A percentile compares a stretch with the other conserved stretches of the same genome.
Evolutionary conservation across 2,113 vertebrate genomes (phyloP).

Genomic region (Nesospiza acunhae): DNA sequence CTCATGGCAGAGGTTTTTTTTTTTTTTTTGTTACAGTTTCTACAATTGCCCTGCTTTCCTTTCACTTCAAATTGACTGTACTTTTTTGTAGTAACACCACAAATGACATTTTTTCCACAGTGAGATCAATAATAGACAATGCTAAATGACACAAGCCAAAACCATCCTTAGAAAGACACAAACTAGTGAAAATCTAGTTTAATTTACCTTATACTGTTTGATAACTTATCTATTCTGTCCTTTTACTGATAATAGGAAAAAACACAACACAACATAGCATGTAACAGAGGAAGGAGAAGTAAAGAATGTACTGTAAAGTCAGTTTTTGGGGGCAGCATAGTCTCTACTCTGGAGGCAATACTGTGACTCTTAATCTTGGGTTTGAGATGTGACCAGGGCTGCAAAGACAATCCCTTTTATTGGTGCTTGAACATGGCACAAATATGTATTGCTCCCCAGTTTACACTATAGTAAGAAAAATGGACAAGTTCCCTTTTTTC

Average conservation of each 20-base stretch:
- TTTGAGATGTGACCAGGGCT: neutral
- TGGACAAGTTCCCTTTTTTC: neutral
- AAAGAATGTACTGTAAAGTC: neutral
- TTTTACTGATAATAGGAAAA: neutral
- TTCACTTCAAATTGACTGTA: neutral
- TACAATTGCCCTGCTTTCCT: neutral
- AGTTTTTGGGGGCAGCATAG: neutral
- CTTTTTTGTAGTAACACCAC: neutral
- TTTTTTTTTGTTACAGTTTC: neutral
- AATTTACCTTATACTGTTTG: neutral
- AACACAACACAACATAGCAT: neutral
- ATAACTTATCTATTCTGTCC: neutral
- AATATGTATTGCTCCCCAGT: neutral
- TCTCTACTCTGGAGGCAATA: neutral
- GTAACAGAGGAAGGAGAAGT: neutral
- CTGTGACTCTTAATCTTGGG: neutral
- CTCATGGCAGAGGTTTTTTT: neutral
- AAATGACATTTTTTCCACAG: neutral
- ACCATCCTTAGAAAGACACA: neutral
- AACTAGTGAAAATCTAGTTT: neutral
- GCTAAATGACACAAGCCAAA: neutral
- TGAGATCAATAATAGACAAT: neutral
- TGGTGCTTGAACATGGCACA: neutral
- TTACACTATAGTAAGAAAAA: neutral
- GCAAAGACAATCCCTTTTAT: neutral